Evolutionary conservation across 2,888 invertebrate genomes (phyloP).

Genomic region (Crocallis elinguaria): DNA sequence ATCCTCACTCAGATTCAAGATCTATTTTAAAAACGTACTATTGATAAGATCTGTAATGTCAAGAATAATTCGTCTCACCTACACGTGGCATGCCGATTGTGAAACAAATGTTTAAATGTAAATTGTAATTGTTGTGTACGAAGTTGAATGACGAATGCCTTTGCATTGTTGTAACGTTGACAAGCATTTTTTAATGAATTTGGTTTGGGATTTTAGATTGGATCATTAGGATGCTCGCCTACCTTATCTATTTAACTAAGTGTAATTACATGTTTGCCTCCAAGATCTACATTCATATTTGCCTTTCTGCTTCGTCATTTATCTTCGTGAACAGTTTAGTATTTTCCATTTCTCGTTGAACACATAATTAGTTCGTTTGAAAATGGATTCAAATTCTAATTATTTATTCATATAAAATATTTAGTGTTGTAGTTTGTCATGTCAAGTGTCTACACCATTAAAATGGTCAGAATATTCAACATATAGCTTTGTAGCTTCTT

Average conservation of each 20-base stretch:
- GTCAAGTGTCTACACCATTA: too few species aligned
- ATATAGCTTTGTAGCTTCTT: too few species aligned
- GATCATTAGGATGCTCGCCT: background rate
- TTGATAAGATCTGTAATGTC: conserved; percentile 46
- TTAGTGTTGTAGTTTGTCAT: too few species aligned
- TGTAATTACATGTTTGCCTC: background rate
- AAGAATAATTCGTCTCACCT: conserved; percentile 71
- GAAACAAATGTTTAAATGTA: conserved; percentile 52
- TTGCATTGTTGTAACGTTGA: conserved; percentile 34
- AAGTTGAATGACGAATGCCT: conserved; percentile 46
- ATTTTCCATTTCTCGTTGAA: background rate
- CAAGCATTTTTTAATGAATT: conserved; percentile 18
- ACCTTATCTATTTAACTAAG: background rate
- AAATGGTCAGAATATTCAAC: too few species aligned
- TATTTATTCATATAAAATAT: too few species aligned
- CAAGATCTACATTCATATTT: background rate
- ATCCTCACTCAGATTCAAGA: conserved; percentile 1
- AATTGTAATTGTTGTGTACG: conserved; percentile 56
- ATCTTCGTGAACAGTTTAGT: conserved; percentile 2
- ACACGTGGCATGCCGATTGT: conserved; percentile 65
- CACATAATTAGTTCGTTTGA: too few species aligned
- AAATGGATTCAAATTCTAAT: too few species aligned
- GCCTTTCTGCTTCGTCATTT: conserved; percentile 2
- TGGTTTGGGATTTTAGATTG: conserved; percentile 4
- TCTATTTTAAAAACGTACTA: conserved; percentile 19